Evolutionary conservation across 2,113 vertebrate genomes (phyloP), one percentile per base, ranked within the genome.

Genomic region (Hyla sarda): DNA sequence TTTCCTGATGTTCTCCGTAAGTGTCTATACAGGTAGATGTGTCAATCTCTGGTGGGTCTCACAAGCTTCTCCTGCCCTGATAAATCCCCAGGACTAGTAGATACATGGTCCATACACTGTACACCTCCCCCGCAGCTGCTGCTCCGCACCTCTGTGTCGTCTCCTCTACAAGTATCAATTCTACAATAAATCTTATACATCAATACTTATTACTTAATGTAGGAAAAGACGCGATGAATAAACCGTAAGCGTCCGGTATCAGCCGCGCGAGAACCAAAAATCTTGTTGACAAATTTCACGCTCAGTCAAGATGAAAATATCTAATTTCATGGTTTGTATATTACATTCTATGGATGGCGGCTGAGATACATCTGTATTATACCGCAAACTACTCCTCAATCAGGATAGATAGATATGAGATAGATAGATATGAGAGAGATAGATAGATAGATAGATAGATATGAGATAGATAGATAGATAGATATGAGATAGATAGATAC

Each of bases 231-330:
- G 30, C 81, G 77, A 82, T 86, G 85, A 77, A 86, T 86, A 86
- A 86, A 81, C 72, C 74, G 67, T 86, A 86, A 86, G 77, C 85
- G 82, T 86, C 85, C 79, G 69, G 67, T 86, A 82, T 74, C 25
- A 32, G 85, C 56, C 50, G 62, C 60, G 85, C n/a, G 50, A 73
- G 74, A 73, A 86, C 62, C 85, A 62, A 41, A 82, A 52, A 82
- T 78, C 77, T 86, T 86, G 85, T 86, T 86, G 84, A 86, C 84
- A 86, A 82, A 82, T 86, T 86, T 86, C 85, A 86, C 81, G 85
- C 85, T 86, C 74, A 72, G 85, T 86, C 77, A 82, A 80, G 85
- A 80, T 60, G 85, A 86, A 86, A 86, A 82, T 86, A 86, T 86
- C 54, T 86, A 86, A 82, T 86, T 86, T 86, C 85, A 86, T 86